phyloP scores from a whole-genome alignment of 2,113 vertebrate genomes.

The Pollimyrus isidori region DNA sequence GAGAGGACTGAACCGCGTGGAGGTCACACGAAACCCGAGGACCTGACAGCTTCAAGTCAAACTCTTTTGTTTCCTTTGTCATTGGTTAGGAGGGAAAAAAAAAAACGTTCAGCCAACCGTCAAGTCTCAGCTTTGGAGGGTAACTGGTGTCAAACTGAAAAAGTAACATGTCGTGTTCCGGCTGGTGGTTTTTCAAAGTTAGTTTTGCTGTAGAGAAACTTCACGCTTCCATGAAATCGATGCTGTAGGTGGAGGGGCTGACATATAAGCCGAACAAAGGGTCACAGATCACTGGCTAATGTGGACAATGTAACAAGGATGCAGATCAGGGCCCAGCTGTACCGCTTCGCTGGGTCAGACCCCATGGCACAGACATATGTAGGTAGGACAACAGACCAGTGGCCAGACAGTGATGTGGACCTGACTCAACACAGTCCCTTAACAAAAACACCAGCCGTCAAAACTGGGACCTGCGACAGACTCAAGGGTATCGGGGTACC shows the following conservation, averaged over 20 bases:
- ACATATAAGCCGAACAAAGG: not conserved
- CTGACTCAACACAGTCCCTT: not conserved
- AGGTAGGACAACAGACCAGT: not conserved
- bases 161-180: not conserved
- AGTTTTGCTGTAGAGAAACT: not conserved
- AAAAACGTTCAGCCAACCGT: not conserved
- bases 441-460: not conserved
- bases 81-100: not conserved
- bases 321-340: not conserved
- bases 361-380: not conserved
- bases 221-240: not conserved
- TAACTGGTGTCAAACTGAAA: not conserved
- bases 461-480: not conserved
- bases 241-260: not conserved
- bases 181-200: not conserved
- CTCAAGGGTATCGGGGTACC: not conserved
- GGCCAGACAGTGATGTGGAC: not conserved
- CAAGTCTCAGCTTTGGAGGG: not conserved
- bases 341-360: not conserved
- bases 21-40: not conserved
- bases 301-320: not conserved
- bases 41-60: conserved; percentile 3
- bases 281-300: not conserved
- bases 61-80: not conserved
- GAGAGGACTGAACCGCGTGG: not conserved